Evolutionary conservation across 2,113 vertebrate species (phyloP).

Genomic region (Chaetops frenatus): DNA sequence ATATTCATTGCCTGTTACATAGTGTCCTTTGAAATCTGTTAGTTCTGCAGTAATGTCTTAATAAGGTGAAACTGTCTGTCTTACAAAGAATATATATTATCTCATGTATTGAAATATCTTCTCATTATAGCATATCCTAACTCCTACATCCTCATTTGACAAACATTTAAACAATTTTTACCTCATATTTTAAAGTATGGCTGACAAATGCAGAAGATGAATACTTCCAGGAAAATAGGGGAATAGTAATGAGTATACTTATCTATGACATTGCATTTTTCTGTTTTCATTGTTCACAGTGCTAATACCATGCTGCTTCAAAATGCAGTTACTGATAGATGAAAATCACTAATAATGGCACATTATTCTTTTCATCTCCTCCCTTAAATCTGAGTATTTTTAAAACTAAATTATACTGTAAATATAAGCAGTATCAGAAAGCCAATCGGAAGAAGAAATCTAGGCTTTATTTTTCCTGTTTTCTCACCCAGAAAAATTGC

Average conservation of each 20-base stretch:
- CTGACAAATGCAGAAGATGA: slow-evolving; percentile 32
- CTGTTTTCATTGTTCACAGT: neutral
- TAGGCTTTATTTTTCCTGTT: neutral
- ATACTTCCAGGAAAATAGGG: neutral
- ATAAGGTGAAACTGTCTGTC: neutral
- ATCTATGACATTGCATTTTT: slow-evolving; percentile 24
- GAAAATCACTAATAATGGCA: neutral
- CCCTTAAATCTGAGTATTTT: neutral
- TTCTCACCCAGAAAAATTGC: neutral
- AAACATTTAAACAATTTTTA: slow-evolving; percentile 28
- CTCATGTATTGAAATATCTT: neutral
- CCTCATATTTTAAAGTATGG: neutral
- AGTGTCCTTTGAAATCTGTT: neutral
- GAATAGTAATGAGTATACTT: neutral
- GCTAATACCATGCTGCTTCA: neutral
- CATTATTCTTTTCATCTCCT: neutral
- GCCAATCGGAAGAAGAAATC: neutral
- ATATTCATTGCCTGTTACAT: neutral
- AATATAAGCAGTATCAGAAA: neutral
- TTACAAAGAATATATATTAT: neutral
- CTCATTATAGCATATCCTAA: neutral
- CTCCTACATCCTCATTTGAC: neutral
- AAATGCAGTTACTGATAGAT: neutral
- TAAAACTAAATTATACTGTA: neutral
- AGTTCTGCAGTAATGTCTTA: slow-evolving; percentile 14